phyloP scores from a whole-genome alignment of 2,888 invertebrate species.

The Eucriotettix oculatus region DNA sequence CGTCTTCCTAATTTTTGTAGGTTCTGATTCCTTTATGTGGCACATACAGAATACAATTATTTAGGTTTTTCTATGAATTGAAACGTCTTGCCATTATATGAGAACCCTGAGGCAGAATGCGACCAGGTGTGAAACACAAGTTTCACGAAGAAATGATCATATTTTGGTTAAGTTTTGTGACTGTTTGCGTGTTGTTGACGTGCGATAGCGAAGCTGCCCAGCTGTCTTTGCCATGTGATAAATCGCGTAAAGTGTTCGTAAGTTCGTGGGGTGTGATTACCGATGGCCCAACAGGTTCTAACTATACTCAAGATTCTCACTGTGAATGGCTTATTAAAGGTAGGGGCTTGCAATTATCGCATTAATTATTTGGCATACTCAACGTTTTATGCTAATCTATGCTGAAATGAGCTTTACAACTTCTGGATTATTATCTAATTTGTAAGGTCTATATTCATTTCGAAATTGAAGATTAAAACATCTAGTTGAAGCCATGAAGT shows the following conservation, averaged over 20 bases:
- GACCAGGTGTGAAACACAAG: neutral
- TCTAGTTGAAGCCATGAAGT: too few relatives aligned
- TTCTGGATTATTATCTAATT: too few relatives aligned
- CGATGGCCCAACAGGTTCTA: slow-evolving; percentile 70
- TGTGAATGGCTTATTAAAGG: slow-evolving; percentile 95
- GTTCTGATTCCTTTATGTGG: too few relatives aligned
- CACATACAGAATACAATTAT: too few relatives aligned
- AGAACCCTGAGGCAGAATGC: neutral
- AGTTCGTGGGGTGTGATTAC: slow-evolving; percentile 72
- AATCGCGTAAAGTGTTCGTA: slow-evolving; percentile 63
- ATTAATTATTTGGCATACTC: too few relatives aligned
- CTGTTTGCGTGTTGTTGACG: neutral
- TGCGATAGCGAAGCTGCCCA: slow-evolving; percentile 1
- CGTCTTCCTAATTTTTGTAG: too few relatives aligned
- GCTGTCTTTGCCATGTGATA: slow-evolving; percentile 54
- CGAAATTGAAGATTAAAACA: too few relatives aligned
- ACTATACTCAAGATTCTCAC: slow-evolving; percentile 83
- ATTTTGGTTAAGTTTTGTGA: neutral
- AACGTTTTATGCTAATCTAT: too few relatives aligned
- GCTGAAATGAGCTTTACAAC: too few relatives aligned
- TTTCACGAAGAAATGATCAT: neutral
- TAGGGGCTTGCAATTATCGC: slow-evolving; percentile 15
- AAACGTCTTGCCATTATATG: neutral
- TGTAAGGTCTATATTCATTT: too few relatives aligned
- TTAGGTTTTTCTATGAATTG: too few relatives aligned